phyloP scores from a whole-genome alignment of 2,113 vertebrate genomes.

The Crotophaga sulcirostris region DNA sequence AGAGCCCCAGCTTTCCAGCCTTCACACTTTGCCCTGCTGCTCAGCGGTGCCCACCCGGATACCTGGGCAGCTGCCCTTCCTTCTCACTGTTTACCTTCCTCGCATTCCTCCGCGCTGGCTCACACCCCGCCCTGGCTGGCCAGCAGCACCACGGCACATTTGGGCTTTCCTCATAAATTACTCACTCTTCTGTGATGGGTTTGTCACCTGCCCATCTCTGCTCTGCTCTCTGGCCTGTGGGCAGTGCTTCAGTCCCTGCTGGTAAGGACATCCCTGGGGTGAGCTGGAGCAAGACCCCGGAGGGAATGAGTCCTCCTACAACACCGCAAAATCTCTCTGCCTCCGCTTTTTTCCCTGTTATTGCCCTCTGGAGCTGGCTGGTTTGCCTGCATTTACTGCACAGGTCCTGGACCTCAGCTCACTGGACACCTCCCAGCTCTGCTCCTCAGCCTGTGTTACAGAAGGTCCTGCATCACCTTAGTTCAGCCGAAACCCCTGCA shows the following conservation, averaged over 20 bases:
- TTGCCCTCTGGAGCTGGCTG: not conserved
- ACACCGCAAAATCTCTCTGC: not conserved
- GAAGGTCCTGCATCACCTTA: not conserved
- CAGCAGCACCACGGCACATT: accelerated
- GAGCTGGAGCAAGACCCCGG: not conserved
- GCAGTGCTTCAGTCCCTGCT: not conserved
- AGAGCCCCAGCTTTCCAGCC: not conserved
- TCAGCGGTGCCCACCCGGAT: not conserved
- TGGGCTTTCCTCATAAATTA: not conserved
- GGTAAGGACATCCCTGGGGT: not conserved
- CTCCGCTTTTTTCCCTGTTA: not conserved
- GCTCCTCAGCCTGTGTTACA: not conserved
- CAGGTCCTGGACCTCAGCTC: not conserved
- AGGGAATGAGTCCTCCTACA: not conserved
- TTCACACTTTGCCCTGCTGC: not conserved
- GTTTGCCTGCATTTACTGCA: not conserved
- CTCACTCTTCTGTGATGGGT: not conserved
- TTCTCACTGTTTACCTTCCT: not conserved
- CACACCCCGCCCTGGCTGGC: not conserved
- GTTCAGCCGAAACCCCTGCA: not conserved
- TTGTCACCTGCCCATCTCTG: not conserved
- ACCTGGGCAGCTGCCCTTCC: not conserved
- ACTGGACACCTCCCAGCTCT: not conserved
- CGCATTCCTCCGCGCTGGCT: not conserved
- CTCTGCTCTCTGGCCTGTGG: not conserved